Conservation (phyloP, 2,113 vertebrate genomes). For the Balaeniceps rex region DNA sequence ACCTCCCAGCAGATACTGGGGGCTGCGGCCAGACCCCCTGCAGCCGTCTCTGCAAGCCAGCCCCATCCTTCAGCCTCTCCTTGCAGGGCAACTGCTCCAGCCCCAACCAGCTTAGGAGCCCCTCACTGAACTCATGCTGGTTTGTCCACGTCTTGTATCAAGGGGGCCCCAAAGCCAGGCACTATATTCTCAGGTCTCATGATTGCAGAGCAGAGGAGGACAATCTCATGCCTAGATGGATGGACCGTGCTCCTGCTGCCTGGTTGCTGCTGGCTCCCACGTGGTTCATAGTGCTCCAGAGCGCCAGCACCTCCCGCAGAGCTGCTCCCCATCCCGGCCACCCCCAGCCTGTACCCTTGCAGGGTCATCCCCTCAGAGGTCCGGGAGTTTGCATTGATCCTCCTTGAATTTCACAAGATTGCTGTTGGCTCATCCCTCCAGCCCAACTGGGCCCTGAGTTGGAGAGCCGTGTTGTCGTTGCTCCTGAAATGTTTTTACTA, state of each 20-base stretch:
- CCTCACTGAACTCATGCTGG: rapidly evolving
- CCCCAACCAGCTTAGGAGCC: background rate
- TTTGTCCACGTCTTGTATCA: background rate
- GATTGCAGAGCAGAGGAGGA: background rate
- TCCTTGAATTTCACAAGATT: background rate
- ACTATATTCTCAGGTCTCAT: background rate
- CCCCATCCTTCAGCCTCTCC: background rate
- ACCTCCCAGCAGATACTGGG: rapidly evolving
- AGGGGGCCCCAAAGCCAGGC: background rate
- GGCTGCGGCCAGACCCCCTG: rapidly evolving
- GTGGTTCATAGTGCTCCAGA: background rate
- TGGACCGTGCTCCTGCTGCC: background rate
- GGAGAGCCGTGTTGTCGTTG: background rate
- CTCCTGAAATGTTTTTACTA: slow-evolving; percentile 19
- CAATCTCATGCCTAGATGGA: background rate
- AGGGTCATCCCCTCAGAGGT: background rate
- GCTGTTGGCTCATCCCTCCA: background rate
- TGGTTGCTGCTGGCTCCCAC: background rate
- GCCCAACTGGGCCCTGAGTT: background rate
- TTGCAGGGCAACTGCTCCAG: background rate
- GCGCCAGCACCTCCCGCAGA: background rate
- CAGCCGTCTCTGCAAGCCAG: background rate
- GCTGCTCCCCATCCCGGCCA: background rate
- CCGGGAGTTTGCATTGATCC: background rate
- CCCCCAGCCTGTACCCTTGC: background rate